Evolutionary conservation across 2,888 invertebrate species (phyloP), one percentile per base, ranked within the genome.

Genomic region (Papilio elwesi): DNA sequence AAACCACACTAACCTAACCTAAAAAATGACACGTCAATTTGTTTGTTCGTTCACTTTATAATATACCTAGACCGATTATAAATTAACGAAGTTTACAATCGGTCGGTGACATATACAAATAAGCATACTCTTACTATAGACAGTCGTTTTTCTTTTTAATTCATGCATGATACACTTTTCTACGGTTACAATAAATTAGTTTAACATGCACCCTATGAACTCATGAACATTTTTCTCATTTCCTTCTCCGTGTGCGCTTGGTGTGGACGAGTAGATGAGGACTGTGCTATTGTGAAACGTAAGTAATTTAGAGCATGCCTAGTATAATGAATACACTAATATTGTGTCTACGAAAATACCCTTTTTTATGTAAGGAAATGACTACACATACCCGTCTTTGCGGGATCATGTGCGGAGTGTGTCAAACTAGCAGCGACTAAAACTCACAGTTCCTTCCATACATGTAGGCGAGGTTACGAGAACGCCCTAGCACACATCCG

Each of bases 241-340:
- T 78, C 78, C 74, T 68, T 77, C 73, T 75, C 57, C 77, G 76
- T 77, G 76, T 79, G 68, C 68, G 76, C 80, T 72, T 78, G 83
- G 74, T 75, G 69, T 78, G 79, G 78, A 78, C 78, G 75, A 75
- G 83, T 87, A 92, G 92, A 90, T 79, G 91, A 89, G 76, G 91
- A 91, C 79, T 86, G 82, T 87, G 77, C 88, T 80, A 82, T 88
- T 79, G 83, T 90, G 75, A 84, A 84, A 80, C 84, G 92, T 92
- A 78, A 92, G 92, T 91, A 91, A 82, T 53, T 47, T 82, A 82
- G 80, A 78, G 85, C 85, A 86, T 85, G 86, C n/a, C 53, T 52
- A 51, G 16, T 26, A 59, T 38, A 10, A 36, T 10, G 12, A 48
- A 11, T 52, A n/a, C n/a, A 36, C 6, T 2, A 13, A 13, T 59